These are phyloP conservation scores for Drosophila persimilis DNA, from an alignment of 1,140 invertebrate genomes.

Conservation along the genomic window DNA sequence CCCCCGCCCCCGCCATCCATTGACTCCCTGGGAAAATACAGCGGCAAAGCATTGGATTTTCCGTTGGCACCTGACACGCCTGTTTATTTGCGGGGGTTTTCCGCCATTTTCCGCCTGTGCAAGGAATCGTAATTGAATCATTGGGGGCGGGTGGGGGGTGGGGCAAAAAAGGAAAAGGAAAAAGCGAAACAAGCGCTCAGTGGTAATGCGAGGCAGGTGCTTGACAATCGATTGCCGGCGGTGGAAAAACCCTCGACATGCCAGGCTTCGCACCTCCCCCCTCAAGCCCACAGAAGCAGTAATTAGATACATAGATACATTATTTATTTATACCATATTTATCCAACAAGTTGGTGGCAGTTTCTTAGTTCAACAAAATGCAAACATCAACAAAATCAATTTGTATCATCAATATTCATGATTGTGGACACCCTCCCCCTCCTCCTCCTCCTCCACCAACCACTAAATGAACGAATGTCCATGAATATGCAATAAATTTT, in stretches of 20 bases:
- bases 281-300: neutral
- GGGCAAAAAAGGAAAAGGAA: slow-evolving; percentile 37
- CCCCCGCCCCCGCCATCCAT: neutral
- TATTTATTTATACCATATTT: slow-evolving; percentile 20
- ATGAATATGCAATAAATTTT: slow-evolving; percentile 68
- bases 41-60: slow-evolving; percentile 64
- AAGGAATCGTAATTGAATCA: slow-evolving; percentile 70
- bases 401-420: slow-evolving; percentile 77
- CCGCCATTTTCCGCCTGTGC: slow-evolving; percentile 28
- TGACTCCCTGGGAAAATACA: slow-evolving; percentile 26
- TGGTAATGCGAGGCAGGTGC: slow-evolving; percentile 27
- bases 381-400: slow-evolving; percentile 60
- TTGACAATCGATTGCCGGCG: slow-evolving; percentile 31
- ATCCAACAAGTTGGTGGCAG: slow-evolving; percentile 18
- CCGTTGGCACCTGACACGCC: slow-evolving; percentile 20
- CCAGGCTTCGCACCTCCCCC: slow-evolving; percentile 44
- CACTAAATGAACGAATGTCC: slow-evolving; percentile 30
- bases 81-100: slow-evolving; percentile 44
- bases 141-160: slow-evolving; percentile 37
- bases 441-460: neutral
- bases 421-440: neutral
- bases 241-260: slow-evolving; percentile 42
- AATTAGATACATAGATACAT: neutral
- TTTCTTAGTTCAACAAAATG: slow-evolving; percentile 52
- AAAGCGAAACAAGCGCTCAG: too few species aligned